Evolutionary conservation across 2,888 invertebrate genomes (phyloP).

Genomic region (Ochlodes sylvanus): DNA sequence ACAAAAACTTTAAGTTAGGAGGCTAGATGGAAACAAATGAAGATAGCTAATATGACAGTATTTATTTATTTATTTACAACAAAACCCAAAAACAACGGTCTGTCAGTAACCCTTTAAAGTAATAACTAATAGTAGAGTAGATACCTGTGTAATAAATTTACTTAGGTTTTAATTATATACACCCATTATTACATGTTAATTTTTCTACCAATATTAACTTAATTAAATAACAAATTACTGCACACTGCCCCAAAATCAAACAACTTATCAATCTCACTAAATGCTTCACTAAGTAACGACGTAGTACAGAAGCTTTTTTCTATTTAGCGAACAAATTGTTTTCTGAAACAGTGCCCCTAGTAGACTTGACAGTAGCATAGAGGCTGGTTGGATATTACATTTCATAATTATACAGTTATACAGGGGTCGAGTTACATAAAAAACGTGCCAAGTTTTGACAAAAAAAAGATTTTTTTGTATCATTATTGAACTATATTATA

Average conservation of each 20-base stretch:
- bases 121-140: too few species aligned
- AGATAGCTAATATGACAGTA: too few species aligned
- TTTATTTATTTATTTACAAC: too few species aligned
- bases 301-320: constrained; percentile 55
- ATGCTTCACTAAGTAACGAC: constrained; percentile 35
- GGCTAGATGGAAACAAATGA: too few species aligned
- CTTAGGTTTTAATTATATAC: too few species aligned
- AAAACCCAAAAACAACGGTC: too few species aligned
- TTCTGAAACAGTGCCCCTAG: constrained; percentile 46
- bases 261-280: constrained; percentile 17
- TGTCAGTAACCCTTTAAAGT: too few species aligned
- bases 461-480: not conserved
- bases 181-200: not conserved
- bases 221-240: constrained; percentile 30
- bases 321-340: constrained; percentile 63
- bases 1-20: too few species aligned
- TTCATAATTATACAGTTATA: not conserved
- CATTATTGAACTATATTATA: too few species aligned
- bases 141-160: too few species aligned
- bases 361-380: constrained; percentile 50
- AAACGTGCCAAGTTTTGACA: not conserved
- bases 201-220: not conserved
- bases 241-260: not conserved
- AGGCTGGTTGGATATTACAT: not conserved
- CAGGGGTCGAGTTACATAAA: constrained; percentile 11